phyloP scores from a whole-genome alignment of 2,113 vertebrate species.

The Gnathonemus echidnorhynchus region DNA sequence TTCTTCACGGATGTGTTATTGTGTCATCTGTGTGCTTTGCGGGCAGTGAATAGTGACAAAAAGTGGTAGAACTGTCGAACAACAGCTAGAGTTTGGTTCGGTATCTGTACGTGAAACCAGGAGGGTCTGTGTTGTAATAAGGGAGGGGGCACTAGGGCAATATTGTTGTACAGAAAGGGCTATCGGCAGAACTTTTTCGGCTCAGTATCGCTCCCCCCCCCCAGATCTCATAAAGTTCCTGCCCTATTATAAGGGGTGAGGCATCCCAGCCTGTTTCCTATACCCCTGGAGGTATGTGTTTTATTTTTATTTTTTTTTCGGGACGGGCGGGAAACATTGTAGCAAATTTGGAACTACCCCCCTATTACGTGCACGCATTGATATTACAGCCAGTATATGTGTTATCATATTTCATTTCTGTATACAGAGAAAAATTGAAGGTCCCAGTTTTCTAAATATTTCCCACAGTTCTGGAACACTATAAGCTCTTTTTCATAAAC shows the following conservation, averaged over 20 bases:
- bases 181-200: neutral
- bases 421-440: neutral
- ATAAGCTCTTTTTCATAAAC: neutral
- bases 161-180: neutral
- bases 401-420: neutral
- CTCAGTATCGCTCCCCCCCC: neutral
- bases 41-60: neutral
- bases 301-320: neutral
- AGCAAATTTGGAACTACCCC: neutral
- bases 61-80: neutral
- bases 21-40: neutral
- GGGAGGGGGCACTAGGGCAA: neutral
- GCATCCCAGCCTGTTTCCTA: neutral
- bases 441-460: neutral
- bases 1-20: neutral
- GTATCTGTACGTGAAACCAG: neutral
- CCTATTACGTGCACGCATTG: neutral
- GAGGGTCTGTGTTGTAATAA: neutral
- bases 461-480: neutral
- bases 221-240: neutral
- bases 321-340: neutral
- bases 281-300: neutral
- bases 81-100: neutral
- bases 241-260: neutral
- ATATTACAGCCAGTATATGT: neutral